Evolutionary conservation across 2,113 vertebrate species (phyloP).

Genomic region (Otolemur garnettii): DNA sequence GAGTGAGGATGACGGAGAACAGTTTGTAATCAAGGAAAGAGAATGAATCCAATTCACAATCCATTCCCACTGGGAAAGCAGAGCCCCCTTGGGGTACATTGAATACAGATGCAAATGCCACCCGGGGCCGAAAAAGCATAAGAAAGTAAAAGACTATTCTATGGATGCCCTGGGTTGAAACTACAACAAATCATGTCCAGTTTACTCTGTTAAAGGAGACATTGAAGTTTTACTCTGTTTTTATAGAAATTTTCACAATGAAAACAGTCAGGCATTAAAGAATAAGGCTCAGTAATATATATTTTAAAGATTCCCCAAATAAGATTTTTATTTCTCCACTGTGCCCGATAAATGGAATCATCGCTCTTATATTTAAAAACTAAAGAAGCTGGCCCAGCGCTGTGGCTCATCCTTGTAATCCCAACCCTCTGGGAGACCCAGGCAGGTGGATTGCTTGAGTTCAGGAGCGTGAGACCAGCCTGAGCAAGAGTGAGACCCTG

Average conservation of each 20-base stretch:
- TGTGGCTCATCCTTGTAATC: too few relatives aligned
- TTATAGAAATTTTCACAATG: background rate
- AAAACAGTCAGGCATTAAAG: background rate
- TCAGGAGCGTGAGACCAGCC: too few relatives aligned
- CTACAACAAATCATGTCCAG: background rate
- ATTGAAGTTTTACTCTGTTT: background rate
- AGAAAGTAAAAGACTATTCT: background rate
- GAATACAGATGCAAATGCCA: fast-evolving
- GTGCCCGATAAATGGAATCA: background rate
- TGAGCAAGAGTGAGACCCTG: too few relatives aligned
- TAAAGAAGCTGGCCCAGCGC: background rate
- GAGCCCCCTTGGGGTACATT: background rate
- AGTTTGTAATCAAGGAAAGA: background rate
- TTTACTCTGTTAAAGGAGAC: background rate
- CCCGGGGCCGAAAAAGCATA: fast-evolving
- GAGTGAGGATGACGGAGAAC: background rate
- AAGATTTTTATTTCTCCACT: background rate
- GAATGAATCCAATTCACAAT: background rate
- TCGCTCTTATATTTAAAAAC: background rate
- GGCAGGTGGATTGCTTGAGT: too few relatives aligned
- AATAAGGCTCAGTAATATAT: background rate
- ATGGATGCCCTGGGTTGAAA: background rate
- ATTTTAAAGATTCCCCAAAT: background rate
- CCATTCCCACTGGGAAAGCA: background rate
- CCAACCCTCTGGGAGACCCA: too few relatives aligned